phyloP scores from a whole-genome alignment of 1,140 invertebrate genomes.

The Drosophila leontia region DNA sequence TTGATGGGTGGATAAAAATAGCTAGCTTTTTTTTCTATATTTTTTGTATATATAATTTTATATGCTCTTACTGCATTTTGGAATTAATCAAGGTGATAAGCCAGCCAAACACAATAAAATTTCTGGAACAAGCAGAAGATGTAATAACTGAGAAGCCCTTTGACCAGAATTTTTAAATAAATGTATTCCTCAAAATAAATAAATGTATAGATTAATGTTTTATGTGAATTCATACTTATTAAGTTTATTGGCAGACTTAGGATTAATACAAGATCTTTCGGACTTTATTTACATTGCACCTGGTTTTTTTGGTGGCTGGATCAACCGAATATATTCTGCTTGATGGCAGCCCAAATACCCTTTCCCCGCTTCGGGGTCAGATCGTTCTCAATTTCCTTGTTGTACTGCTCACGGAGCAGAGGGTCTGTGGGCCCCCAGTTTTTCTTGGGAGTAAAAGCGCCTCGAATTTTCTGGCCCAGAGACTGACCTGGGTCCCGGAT shows the following conservation, averaged over 20 bases:
- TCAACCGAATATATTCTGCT: conserved; percentile 72
- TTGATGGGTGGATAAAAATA: not conserved
- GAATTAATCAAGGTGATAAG: not conserved
- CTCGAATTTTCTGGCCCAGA: conserved; percentile 84
- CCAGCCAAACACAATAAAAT: not conserved
- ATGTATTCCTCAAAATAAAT: not conserved
- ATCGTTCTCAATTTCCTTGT: conserved; percentile 74
- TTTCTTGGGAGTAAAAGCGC: conserved; percentile 85
- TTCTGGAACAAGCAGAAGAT: not conserved
- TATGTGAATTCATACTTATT: conserved; percentile 21
- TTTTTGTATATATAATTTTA: not conserved
- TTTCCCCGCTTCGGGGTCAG: conserved; percentile 44
- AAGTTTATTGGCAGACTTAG: conserved; percentile 68
- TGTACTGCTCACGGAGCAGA: conserved; percentile 73
- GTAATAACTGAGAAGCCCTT: not conserved
- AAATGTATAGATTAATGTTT: not conserved
- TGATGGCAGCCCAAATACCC: conserved; percentile 72
- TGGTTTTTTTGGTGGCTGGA: not conserved
- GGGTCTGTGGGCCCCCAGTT: conserved; percentile 87
- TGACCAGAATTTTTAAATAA: not conserved
- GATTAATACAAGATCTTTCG: conserved; percentile 27
- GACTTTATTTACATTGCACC: conserved; percentile 17
- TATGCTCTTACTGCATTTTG: not conserved
- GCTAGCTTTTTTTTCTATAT: not conserved
- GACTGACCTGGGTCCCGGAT: conserved; percentile 81